Evolutionary conservation across 2,888 invertebrate species (phyloP).

Genomic region (Xestia ashworthii): DNA sequence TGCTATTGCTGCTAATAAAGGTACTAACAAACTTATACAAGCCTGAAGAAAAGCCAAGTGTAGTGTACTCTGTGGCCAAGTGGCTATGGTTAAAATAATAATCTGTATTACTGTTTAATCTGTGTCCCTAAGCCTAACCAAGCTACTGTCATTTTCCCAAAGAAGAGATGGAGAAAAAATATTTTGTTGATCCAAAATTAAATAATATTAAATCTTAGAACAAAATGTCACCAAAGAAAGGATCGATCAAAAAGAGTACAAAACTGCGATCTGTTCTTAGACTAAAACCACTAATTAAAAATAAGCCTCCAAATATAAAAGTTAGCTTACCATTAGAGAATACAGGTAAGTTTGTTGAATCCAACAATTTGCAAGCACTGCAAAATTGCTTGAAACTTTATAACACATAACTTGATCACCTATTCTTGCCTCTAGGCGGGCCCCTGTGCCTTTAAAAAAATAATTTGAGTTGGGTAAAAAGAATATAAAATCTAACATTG

Average conservation of each 20-base stretch:
- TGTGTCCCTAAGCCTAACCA: neutral
- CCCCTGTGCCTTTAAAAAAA: neutral
- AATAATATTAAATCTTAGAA: neutral
- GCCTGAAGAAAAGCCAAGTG: neutral
- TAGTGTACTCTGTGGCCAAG: too few relatives aligned
- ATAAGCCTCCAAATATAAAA: conserved; percentile 67
- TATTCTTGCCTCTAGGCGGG: neutral
- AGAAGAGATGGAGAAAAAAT: conserved; percentile 9
- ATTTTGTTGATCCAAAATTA: neutral
- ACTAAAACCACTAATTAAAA: conserved; percentile 61
- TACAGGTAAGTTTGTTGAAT: conserved; percentile 57
- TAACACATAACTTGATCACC: neutral
- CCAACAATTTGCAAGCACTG: conserved; percentile 35
- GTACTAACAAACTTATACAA: too few relatives aligned
- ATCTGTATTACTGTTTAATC: neutral
- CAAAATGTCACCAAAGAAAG: conserved; percentile 64
- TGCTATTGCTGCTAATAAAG: too few relatives aligned
- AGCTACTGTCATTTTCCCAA: neutral
- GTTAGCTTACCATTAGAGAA: conserved; percentile 63
- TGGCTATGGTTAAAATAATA: too few relatives aligned
- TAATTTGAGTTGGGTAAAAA: too few relatives aligned
- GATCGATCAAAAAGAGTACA: conserved; percentile 42
- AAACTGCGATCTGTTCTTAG: conserved; percentile 46
- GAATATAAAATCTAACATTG: too few relatives aligned
- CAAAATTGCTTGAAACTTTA: conserved; percentile 10